Evolutionary conservation across 2,113 vertebrate species (phyloP).

Genomic region (Etheostoma spectabile): DNA sequence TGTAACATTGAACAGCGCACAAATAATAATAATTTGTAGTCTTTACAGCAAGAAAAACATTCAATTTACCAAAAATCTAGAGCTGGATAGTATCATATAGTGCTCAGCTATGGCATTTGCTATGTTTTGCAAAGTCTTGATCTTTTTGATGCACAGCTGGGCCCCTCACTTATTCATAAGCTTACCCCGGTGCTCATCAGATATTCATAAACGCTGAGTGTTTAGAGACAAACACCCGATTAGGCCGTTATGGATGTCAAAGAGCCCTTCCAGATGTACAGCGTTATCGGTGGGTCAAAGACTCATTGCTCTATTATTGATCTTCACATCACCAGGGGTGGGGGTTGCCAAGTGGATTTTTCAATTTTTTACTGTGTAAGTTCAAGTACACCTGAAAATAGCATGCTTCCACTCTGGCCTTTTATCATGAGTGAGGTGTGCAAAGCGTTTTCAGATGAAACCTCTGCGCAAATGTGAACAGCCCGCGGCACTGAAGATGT

Average conservation of each 20-base stretch:
- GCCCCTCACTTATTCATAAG: conserved; percentile 76
- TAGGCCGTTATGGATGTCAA: conserved; percentile 57
- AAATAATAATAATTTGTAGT: conserved; percentile 1
- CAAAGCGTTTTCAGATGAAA: conserved; percentile 39
- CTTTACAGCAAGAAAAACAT: not conserved
- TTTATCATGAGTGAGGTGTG: conserved; percentile 51
- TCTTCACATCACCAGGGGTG: conserved; percentile 7
- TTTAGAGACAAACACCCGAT: conserved; percentile 74
- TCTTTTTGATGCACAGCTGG: conserved; percentile 66
- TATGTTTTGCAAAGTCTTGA: conserved; percentile 43
- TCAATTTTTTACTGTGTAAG: conserved; percentile 44
- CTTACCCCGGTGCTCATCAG: conserved; percentile 62
- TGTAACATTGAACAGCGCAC: not conserved
- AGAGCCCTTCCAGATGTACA: conserved; percentile 53
- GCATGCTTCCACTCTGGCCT: conserved; percentile 43
- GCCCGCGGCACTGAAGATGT: conserved; percentile 48
- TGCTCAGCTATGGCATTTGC: not conserved
- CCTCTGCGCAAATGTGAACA: conserved; percentile 25
- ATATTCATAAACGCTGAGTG: conserved; percentile 75
- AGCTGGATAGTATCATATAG: not conserved
- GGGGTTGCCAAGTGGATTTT: conserved; percentile 14
- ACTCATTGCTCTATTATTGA: conserved; percentile 59
- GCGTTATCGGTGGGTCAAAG: conserved; percentile 57
- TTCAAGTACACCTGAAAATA: conserved; percentile 60
- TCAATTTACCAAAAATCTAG: not conserved